phyloP scores from a whole-genome alignment of 92 coral and sea anemone species.

The Palythoa grandis region DNA sequence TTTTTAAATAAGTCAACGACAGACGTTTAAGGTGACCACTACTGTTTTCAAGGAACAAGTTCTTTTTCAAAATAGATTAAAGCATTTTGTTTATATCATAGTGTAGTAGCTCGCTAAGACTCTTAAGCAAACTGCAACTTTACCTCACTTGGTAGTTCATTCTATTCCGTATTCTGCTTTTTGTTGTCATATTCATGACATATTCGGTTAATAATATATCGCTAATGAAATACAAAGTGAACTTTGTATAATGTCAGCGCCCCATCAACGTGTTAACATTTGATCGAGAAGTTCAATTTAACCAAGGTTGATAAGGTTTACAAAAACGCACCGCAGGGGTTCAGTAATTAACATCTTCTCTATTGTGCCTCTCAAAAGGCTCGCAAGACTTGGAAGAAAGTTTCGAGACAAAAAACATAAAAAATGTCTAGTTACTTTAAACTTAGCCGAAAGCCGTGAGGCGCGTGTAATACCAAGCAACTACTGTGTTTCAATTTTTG shows the following conservation, averaged over 20 bases:
- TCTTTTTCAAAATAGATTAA: too few species aligned
- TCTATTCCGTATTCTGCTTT: neutral
- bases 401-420: conserved; percentile 1
- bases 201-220: neutral
- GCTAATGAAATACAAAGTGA: neutral
- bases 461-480: conserved; percentile 30
- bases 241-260: neutral
- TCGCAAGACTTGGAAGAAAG: neutral
- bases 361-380: conserved; percentile 21
- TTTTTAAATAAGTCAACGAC: too few species aligned
- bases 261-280: conserved; percentile 19
- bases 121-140: too few species aligned
- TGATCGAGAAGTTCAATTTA: neutral
- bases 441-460: neutral
- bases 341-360: conserved; percentile 15
- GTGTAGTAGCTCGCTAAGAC: too few species aligned
- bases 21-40: too few species aligned
- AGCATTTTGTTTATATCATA: too few species aligned
- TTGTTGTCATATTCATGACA: neutral
- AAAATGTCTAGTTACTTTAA: neutral
- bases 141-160: neutral
- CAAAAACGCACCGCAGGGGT: conserved; percentile 20
- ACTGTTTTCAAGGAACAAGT: too few species aligned
- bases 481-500: neutral
- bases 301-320: neutral